Conservation (phyloP, 23 tunicate genomes). For the Trididemnum miniatum region DNA sequence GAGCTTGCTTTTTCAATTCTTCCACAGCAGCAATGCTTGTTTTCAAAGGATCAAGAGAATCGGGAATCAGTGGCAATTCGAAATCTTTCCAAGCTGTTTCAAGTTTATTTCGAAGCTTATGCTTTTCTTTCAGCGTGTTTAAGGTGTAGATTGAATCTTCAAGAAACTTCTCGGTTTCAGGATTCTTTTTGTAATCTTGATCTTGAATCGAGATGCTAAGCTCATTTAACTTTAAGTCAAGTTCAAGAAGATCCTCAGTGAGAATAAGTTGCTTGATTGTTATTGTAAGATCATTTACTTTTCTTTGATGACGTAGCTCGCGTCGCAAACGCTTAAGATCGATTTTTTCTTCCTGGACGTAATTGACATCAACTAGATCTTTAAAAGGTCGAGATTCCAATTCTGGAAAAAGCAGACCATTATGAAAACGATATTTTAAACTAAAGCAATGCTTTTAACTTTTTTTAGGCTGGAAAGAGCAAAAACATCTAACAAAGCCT, state of each 20-base stretch:
- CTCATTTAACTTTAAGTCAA: neutral
- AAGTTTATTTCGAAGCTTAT: neutral
- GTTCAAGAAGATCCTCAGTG: neutral
- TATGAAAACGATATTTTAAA: too few relatives aligned
- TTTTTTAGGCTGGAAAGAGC: too few relatives aligned
- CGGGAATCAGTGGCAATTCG: neutral
- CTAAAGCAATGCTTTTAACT: too few relatives aligned
- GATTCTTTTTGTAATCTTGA: neutral
- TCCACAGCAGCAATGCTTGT: neutral
- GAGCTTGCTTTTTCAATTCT: neutral
- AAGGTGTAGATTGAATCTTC: neutral
- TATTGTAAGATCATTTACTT: neutral
- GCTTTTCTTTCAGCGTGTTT: neutral
- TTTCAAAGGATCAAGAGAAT: neutral
- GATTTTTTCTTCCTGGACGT: neutral
- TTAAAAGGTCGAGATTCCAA: neutral
- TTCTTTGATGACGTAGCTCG: neutral
- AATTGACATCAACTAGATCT: neutral
- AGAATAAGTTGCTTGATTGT: neutral
- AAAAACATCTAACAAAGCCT: too few relatives aligned
- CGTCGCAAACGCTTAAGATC: neutral
- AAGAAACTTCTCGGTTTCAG: neutral
- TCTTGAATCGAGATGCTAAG: neutral
- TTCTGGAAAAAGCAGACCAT: neutral
- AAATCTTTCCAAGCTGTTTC: neutral